Evolutionary conservation across 64 coral and sea anemone genomes (phyloP).

Genomic region (Cladopsammia gracilis): DNA sequence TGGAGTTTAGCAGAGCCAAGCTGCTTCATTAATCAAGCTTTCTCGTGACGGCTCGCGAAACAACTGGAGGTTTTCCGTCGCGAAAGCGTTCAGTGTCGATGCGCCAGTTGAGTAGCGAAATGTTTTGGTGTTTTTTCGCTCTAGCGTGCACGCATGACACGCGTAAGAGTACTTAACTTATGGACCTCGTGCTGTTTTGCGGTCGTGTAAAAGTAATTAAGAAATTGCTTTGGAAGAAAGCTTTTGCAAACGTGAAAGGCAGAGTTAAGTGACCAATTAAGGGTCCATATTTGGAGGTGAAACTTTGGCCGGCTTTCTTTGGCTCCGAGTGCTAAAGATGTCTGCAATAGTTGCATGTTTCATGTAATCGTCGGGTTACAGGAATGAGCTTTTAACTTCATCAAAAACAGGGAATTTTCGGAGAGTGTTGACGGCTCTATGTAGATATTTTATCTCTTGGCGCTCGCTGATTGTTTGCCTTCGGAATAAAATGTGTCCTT

Average conservation of each 20-base stretch:
- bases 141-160: conserved; percentile 26
- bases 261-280: conserved; percentile 34
- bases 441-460: background rate
- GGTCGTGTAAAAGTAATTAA: conserved; percentile 41
- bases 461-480: background rate
- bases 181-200: conserved; percentile 30
- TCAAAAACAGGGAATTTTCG: conserved; percentile 4
- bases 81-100: background rate
- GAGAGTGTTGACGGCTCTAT: background rate
- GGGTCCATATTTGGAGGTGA: background rate
- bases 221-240: conserved; percentile 2
- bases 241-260: background rate
- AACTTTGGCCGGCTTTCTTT: background rate
- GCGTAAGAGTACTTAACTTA: conserved; percentile 9
- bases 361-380: background rate
- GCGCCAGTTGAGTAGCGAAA: background rate
- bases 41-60: background rate
- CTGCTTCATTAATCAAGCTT: background rate
- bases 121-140: background rate
- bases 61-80: background rate
- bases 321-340: background rate
- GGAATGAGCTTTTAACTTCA: conserved; percentile 5
- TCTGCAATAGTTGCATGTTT: background rate
- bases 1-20: background rate
- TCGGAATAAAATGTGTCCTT: conserved; percentile 3